Evolutionary conservation across 1,140 invertebrate genomes (phyloP).

Genomic region (Tyrophagus putrescentiae): DNA sequence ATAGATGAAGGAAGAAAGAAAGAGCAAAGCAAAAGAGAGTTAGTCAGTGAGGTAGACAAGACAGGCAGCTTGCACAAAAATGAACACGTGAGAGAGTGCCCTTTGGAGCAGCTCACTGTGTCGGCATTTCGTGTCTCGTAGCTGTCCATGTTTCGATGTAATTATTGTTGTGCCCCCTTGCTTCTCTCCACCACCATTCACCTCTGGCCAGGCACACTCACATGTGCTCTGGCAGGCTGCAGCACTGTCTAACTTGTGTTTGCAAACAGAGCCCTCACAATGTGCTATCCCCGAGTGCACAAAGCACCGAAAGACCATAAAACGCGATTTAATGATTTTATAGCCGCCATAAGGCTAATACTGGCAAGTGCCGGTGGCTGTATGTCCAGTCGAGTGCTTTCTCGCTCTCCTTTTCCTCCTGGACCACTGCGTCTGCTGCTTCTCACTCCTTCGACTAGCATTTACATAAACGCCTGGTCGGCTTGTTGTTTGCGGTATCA

Average conservation of each 20-base stretch:
- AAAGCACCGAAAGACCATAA: too few species aligned
- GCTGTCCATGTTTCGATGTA: neutral
- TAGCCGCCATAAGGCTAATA: slow-evolving; percentile 13
- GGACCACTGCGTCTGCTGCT: neutral
- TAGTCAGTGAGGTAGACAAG: too few species aligned
- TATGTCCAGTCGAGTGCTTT: neutral
- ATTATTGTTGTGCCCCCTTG: neutral
- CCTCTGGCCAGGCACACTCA: too few species aligned
- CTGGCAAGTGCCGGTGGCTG: neutral
- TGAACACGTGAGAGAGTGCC: slow-evolving; percentile 1
- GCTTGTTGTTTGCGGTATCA: neutral
- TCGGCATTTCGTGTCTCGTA: neutral
- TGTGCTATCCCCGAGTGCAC: neutral
- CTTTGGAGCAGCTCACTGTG: neutral
- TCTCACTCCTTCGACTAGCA: neutral
- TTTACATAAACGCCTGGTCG: slow-evolving; percentile 2
- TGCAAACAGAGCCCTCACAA: neutral
- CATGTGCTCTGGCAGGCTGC: too few species aligned
- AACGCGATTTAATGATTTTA: slow-evolving; percentile 12
- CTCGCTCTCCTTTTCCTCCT: neutral
- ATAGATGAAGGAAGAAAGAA: too few species aligned
- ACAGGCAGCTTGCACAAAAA: too few species aligned
- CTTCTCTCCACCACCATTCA: too few species aligned
- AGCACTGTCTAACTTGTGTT: neutral
- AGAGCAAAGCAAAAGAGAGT: too few species aligned